Conservation (phyloP, 2,888 invertebrate species). For the Drosophila pseudotakahashii region DNA sequence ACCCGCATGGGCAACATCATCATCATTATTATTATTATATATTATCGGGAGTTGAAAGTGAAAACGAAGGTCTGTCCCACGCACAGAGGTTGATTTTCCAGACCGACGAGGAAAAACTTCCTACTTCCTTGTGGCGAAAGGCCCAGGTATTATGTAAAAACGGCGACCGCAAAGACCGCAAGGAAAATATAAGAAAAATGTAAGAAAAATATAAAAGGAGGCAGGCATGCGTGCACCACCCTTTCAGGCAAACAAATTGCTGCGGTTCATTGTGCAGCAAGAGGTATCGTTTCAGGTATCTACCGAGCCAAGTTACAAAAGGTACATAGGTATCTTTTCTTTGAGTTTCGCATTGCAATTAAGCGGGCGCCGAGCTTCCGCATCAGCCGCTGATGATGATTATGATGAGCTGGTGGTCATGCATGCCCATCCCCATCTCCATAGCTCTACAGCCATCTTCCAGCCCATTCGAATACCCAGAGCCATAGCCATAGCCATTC, state of each 20-base stretch:
- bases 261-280: slow-evolving; percentile 52
- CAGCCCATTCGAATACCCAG: neutral
- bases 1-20: slow-evolving; percentile 23
- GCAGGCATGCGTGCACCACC: slow-evolving; percentile 72
- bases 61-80: slow-evolving; percentile 14
- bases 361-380: slow-evolving; percentile 61
- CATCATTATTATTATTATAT: neutral
- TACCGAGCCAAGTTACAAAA: slow-evolving; percentile 31
- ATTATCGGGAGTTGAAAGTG: slow-evolving; percentile 14
- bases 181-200: neutral
- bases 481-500: neutral
- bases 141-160: slow-evolving; percentile 35
- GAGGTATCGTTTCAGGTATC: slow-evolving; percentile 10
- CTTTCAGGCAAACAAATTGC: slow-evolving; percentile 25
- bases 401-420: slow-evolving; percentile 42
- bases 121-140: slow-evolving; percentile 40
- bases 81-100: neutral
- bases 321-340: slow-evolving; percentile 47
- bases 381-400: slow-evolving; percentile 46
- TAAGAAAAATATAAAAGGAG: slow-evolving; percentile 3
- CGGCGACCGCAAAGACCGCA: slow-evolving; percentile 43
- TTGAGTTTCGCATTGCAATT: slow-evolving; percentile 67
- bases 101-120: slow-evolving; percentile 6
- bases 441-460: neutral
- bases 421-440: slow-evolving; percentile 12